Evolutionary conservation across 2,797 vertebrate genomes (phyloP), one percentile per base, ranked within the genome.

Genomic region (Amphiprion clarkii): DNA sequence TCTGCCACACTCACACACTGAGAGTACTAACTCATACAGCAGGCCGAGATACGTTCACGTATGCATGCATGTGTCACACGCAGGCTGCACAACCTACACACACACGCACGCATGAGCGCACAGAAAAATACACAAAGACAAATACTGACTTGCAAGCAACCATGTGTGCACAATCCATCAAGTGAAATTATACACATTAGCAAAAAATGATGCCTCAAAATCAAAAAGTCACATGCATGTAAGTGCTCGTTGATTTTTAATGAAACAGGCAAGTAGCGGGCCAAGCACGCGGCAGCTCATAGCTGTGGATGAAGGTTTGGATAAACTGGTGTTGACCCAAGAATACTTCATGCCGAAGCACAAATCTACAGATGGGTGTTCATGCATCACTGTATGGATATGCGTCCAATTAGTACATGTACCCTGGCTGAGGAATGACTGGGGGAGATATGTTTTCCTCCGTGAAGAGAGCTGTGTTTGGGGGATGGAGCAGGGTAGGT

Each of bases 1-100:
- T 89, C 90, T 91, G 90, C 89, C 92, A 92, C 91, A 88, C 87
- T 89, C 90, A 91, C 87, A 93, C 88, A 92, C 84, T 81, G 81
- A 87, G 87, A 83, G 87, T 90, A 88, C 87, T 91, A 92, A 90
- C 76, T 91, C 90, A 93, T 88, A 74, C 86, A 89, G 74, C 79
- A 89, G 82, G 76, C 81, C 84, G 72, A 83, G 70, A 85, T 84
- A 70, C 82, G 80, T 65, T 77, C 75, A 77, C 54, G 4, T 78
- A 76, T 61, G 51, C 71, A 68, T 81, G 78, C 68, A 71, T 48
- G 64, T 87, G 80, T 79, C 87, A 75, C 81, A 87, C 85, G 71
- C 16, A 59, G 61, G 42, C 76, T 64, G 70, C 64, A 75, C 67
- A 81, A 72, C 69, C 77, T 73, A 77, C 55, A 54, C 54, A 21